A percentile compares a stretch with the other conserved stretches of the same genome.
Conservation (phyloP, 2,113 vertebrate species). For the Pseudonaja textilis region DNA sequence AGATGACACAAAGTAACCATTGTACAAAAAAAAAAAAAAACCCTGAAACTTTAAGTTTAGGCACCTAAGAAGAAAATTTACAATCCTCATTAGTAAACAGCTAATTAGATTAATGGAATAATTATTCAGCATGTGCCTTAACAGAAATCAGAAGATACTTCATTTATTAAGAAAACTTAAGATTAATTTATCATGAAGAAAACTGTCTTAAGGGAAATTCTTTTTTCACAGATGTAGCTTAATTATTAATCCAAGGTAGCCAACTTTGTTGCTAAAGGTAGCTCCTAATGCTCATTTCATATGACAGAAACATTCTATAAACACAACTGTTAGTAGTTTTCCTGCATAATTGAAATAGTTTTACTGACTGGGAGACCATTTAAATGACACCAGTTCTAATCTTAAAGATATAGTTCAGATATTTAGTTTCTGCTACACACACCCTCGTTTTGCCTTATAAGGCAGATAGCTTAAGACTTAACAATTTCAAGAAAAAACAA, state of each 20-base stretch:
- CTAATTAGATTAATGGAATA: not conserved
- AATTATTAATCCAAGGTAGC: constrained; percentile 38
- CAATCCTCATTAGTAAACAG: not conserved
- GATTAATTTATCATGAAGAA: not conserved
- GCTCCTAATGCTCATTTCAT: not conserved
- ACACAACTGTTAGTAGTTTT: not conserved
- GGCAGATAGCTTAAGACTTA: not conserved
- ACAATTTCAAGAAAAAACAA: not conserved
- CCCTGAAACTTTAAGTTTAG: not conserved
- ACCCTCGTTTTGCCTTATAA: constrained; percentile 17
- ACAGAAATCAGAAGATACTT: constrained; percentile 1
- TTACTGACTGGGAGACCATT: constrained; percentile 14
- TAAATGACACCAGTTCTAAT: constrained; percentile 8
- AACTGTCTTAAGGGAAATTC: constrained; percentile 46
- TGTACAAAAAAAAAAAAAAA: not conserved
- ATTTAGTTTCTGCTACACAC: constrained; percentile 28
- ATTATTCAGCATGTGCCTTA: not conserved
- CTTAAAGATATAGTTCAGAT: constrained; percentile 28
- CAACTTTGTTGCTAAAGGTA: constrained; percentile 13
- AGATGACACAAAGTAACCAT: not conserved
- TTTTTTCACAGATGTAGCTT: constrained; percentile 51
- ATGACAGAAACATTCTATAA: not conserved
- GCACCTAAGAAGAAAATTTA: not conserved
- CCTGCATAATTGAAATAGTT: constrained; percentile 1
- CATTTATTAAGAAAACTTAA: constrained; percentile 2